Percentiles rank a stretch among this genome's conserved stretches.
phyloP scores from a whole-genome alignment of 2,797 vertebrate species.

The Geotrypetes seraphini region DNA sequence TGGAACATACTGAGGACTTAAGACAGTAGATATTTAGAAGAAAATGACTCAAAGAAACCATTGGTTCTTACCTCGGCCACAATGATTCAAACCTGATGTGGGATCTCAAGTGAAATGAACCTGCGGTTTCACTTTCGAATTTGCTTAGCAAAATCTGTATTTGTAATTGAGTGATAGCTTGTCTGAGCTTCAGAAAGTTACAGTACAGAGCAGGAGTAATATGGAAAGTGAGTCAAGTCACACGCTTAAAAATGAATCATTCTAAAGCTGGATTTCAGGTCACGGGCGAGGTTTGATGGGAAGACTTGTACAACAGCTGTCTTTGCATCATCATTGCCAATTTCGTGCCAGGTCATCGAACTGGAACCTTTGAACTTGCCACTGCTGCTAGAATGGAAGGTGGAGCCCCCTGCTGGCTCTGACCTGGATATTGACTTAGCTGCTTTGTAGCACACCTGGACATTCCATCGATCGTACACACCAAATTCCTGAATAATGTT shows the following conservation, averaged over 20 bases:
- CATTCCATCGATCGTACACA: no score
- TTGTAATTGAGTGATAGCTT: constrained; percentile 30
- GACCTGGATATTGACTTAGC: no score
- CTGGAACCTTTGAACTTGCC: background rate
- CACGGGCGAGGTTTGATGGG: constrained; percentile 7
- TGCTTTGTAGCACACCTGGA: no score
- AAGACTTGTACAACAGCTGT: background rate
- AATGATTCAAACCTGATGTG: constrained; percentile 21
- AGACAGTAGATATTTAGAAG: background rate
- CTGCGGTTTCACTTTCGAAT: constrained; percentile 55
- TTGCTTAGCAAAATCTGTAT: constrained; percentile 31
- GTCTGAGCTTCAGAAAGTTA: constrained; percentile 41
- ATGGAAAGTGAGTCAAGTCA: constrained; percentile 38
- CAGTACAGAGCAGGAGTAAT: constrained; percentile 15
- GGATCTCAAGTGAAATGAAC: constrained; percentile 47
- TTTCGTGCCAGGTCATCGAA: background rate
- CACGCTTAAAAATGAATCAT: constrained; percentile 13
- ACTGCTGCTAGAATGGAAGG: background rate
- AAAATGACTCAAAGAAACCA: constrained; percentile 1
- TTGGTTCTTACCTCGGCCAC: constrained; percentile 20
- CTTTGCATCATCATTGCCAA: no score
- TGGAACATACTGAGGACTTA: no score
- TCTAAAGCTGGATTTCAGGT: constrained; percentile 8
- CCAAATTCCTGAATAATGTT: no score
- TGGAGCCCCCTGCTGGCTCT: no score